Evolutionary conservation across 1,140 invertebrate genomes (phyloP).

Genomic region (Penaeus indicus): DNA sequence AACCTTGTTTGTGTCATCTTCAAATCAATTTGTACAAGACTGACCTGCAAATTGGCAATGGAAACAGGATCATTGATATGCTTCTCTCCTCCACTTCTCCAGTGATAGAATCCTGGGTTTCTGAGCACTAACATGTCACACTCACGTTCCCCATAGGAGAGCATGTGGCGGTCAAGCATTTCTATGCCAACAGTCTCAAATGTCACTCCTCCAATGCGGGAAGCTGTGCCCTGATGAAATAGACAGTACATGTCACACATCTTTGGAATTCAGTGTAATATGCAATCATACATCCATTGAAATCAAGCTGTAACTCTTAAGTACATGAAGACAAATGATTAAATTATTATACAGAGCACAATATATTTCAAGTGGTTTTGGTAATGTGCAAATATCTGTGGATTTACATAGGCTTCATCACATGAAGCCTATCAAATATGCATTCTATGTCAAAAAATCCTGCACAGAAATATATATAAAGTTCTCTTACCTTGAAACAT

Average conservation of each 20-base stretch:
- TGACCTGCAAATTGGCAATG: conserved; percentile 90
- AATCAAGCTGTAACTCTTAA: no score
- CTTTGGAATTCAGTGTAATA: no score
- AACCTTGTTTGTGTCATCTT: no score
- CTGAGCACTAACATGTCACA: conserved; percentile 84
- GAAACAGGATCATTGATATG: conserved; percentile 97
- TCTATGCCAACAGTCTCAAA: conserved; percentile 92
- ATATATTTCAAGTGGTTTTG: no score
- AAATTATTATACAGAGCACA: no score
- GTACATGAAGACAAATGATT: no score
- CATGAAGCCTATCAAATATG: not conserved
- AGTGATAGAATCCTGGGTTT: conserved; percentile 96
- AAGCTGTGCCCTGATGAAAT: conserved; percentile 83
- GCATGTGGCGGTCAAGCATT: conserved; percentile 84
- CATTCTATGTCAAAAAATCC: not conserved
- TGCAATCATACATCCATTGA: no score
- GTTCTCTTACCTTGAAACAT: conserved; percentile 83
- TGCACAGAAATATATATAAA: not conserved
- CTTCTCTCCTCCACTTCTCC: conserved; percentile 96
- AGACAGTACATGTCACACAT: not conserved
- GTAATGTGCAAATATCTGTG: no score
- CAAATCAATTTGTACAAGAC: no score
- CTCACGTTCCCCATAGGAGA: conserved; percentile 81
- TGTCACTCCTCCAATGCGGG: conserved; percentile 92
- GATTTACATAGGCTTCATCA: not conserved